A percentile compares a stretch with the other conserved stretches of the same genome.
These are phyloP conservation scores for Ceratotherium simum DNA, from an alignment of 2,113 vertebrate genomes.

Conservation along the genomic window DNA sequence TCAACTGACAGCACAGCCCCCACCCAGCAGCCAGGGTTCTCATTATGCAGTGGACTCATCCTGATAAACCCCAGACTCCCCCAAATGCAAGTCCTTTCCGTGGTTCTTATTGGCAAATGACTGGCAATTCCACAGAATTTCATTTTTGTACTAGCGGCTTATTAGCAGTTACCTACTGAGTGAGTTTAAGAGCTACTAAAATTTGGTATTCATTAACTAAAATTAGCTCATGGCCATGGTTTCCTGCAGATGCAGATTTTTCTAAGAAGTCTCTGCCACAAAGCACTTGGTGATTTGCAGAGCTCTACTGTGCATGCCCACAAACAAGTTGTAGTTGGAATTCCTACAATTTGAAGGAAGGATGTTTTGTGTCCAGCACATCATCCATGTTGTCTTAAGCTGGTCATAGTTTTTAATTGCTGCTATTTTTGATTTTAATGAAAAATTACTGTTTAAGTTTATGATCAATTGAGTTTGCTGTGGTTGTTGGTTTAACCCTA, in stretches of 20 bases:
- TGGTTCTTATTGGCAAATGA: neutral
- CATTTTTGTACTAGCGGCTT: neutral
- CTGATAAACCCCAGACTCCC: neutral
- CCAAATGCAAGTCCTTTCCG: neutral
- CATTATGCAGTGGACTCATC: neutral
- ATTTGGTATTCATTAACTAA: neutral
- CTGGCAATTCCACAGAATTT: neutral
- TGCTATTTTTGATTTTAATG: conserved; percentile 8
- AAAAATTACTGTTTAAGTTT: neutral
- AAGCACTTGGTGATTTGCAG: neutral
- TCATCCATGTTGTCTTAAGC: neutral
- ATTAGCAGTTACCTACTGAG: neutral
- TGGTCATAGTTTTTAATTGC: neutral
- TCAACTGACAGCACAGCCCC: neutral
- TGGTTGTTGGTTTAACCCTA: neutral
- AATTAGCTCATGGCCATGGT: neutral
- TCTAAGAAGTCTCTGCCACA: neutral
- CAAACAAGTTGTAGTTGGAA: neutral
- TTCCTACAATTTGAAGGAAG: neutral
- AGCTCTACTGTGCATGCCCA: neutral
- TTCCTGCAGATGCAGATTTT: neutral
- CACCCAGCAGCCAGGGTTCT: neutral
- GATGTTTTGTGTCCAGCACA: neutral
- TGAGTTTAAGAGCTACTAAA: neutral
- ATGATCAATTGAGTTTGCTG: neutral